Conservation (phyloP, 1,140 invertebrate genomes). For the Ptiloglossa arizonensis region DNA sequence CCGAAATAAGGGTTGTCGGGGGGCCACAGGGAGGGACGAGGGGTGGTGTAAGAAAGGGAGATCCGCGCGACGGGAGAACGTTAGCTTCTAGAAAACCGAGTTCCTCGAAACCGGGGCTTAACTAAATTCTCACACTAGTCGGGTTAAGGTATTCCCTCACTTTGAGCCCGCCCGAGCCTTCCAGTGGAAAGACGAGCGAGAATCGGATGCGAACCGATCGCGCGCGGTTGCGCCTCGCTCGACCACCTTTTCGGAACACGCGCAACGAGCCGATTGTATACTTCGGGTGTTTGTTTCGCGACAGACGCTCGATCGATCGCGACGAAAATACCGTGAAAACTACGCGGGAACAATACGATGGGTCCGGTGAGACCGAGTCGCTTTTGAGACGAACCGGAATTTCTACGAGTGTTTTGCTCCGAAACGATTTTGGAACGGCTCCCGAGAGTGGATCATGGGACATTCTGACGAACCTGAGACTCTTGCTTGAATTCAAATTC, state of each 20-base stretch:
- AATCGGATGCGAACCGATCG: slow-evolving; percentile 18
- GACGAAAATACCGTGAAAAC: not conserved
- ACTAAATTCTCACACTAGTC: slow-evolving; percentile 66
- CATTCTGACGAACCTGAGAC: too few relatives aligned
- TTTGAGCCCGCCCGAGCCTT: not conserved
- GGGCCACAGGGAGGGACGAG: not conserved
- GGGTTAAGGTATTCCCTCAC: slow-evolving; percentile 23
- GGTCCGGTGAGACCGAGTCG: not conserved
- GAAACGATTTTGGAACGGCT: too few relatives aligned
- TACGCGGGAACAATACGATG: not conserved
- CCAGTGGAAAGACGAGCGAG: not conserved
- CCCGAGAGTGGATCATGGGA: too few relatives aligned
- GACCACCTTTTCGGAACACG: slow-evolving; percentile 13
- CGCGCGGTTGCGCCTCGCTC: slow-evolving; percentile 25
- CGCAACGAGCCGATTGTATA: slow-evolving; percentile 33
- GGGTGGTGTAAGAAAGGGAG: not conserved
- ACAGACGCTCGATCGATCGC: slow-evolving; percentile 17
- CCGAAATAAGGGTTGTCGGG: slow-evolving; percentile 66
- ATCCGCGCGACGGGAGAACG: slow-evolving; percentile 32
- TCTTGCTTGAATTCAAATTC: too few relatives aligned
- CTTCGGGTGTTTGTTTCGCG: not conserved
- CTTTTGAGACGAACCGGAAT: slow-evolving; percentile 21
- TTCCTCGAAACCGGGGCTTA: slow-evolving; percentile 58
- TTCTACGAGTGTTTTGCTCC: too few relatives aligned
- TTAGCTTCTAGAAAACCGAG: slow-evolving; percentile 35